These are phyloP conservation scores for Florisuga fusca DNA, from an alignment of 2,797 vertebrate genomes.

Conservation along the genomic window DNA sequence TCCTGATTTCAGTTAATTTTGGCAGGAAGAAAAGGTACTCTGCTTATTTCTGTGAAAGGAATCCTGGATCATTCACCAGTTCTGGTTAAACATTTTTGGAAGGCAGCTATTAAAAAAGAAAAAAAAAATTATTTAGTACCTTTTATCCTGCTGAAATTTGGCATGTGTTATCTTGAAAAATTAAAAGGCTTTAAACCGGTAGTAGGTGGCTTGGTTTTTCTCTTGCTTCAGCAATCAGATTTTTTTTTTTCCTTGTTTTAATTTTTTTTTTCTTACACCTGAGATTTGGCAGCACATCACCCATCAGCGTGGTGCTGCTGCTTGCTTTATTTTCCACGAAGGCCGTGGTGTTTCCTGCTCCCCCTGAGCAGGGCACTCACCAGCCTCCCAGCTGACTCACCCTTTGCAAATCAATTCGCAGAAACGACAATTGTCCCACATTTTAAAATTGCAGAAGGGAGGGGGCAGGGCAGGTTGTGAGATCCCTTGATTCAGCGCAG, in stretches of 20 bases:
- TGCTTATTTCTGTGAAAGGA: not conserved
- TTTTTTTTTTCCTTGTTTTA: too few relatives aligned
- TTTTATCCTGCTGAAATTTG: not conserved
- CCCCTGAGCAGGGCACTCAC: not conserved
- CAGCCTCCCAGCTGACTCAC: constrained; percentile 9
- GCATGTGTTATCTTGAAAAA: not conserved
- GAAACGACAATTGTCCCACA: not conserved
- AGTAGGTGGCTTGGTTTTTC: not conserved
- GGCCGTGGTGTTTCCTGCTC: not conserved
- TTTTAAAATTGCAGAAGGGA: not conserved
- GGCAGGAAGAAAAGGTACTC: not conserved
- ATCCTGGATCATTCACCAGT: not conserved
- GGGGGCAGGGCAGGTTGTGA: not conserved
- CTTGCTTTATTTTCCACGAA: not conserved
- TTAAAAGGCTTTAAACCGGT: not conserved
- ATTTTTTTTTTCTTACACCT: not conserved
- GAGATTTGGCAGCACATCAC: accelerated
- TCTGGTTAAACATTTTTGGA: not conserved
- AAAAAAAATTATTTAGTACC: not conserved
- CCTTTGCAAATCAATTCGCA: not conserved
- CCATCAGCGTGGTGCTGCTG: accelerated
- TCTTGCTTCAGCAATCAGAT: not conserved
- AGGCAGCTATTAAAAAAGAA: not conserved
- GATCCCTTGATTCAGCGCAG: constrained; percentile 18
- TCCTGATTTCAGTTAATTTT: constrained; percentile 32